A percentile compares a stretch with the other conserved stretches of the same genome.
phyloP scores from a whole-genome alignment of 1,140 invertebrate species.

The Drosophila elegans region DNA sequence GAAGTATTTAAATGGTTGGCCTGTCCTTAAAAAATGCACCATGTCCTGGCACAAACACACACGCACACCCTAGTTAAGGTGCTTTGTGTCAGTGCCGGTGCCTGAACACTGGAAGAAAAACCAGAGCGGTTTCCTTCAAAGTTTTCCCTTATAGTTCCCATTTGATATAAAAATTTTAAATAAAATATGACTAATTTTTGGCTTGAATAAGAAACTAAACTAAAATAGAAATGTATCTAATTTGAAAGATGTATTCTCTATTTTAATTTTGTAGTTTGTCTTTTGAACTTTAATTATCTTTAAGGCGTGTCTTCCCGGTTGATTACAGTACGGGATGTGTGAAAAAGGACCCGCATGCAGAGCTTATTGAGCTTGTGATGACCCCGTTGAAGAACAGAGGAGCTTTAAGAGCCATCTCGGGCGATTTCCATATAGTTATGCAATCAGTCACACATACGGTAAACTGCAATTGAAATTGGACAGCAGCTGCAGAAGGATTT shows the following conservation, averaged over 20 bases:
- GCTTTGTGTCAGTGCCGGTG: slow-evolving; percentile 4
- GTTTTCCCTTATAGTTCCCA: too few relatives aligned
- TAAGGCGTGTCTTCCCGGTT: too few relatives aligned
- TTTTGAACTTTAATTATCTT: too few relatives aligned
- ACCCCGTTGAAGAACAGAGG: background rate
- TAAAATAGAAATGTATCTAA: too few relatives aligned
- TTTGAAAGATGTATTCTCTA: too few relatives aligned
- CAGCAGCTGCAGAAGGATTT: slow-evolving; percentile 13
- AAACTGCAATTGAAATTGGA: slow-evolving; percentile 38
- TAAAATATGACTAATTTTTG: too few relatives aligned
- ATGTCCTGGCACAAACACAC: slow-evolving; percentile 11
- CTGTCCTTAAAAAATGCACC: slow-evolving; percentile 43
- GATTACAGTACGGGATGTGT: background rate
- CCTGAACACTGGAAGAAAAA: background rate
- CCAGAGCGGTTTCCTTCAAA: too few relatives aligned
- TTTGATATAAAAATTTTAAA: too few relatives aligned
- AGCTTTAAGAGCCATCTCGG: slow-evolving; percentile 23
- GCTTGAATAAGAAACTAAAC: too few relatives aligned
- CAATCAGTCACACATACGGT: slow-evolving; percentile 49
- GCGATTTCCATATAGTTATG: slow-evolving; percentile 38
- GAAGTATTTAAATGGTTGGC: slow-evolving; percentile 59
- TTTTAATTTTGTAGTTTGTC: too few relatives aligned
- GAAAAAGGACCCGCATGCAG: slow-evolving; percentile 23
- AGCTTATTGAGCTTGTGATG: slow-evolving; percentile 19
- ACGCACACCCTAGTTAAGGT: slow-evolving; percentile 2